Evolutionary conservation across 2,113 vertebrate genomes (phyloP).

Genomic region (Sinocyclocheilus rhinocerous): DNA sequence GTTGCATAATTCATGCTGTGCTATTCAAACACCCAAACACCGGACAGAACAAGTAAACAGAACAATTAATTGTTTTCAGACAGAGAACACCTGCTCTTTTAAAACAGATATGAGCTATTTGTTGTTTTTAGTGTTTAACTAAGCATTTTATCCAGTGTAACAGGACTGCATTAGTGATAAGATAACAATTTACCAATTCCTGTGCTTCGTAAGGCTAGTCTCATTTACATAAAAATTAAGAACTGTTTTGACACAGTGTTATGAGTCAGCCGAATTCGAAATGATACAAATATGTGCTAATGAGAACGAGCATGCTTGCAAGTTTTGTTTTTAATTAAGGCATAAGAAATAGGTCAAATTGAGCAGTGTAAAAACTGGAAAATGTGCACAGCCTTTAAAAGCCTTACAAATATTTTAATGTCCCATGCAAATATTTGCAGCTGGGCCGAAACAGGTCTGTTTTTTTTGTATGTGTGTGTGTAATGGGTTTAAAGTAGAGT

Average conservation of each 20-base stretch:
- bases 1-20: background rate
- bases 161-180: background rate
- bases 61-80: slow-evolving; percentile 16
- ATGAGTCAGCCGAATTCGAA: background rate
- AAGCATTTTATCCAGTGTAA: background rate
- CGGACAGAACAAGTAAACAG: slow-evolving; percentile 9
- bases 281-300: slow-evolving; percentile 9
- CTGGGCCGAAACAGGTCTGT: background rate
- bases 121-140: background rate
- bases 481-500: background rate
- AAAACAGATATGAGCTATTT: background rate
- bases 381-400: slow-evolving; percentile 2
- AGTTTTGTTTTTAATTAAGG: slow-evolving; percentile 16
- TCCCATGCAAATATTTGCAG: slow-evolving; percentile 2
- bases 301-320: background rate
- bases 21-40: slow-evolving; percentile 21
- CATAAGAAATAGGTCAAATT: background rate
- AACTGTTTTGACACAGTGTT: slow-evolving; percentile 8
- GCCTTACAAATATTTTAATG: background rate
- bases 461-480: background rate
- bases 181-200: background rate
- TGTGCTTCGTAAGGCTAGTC: background rate
- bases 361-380: background rate
- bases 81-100: slow-evolving; percentile 20
- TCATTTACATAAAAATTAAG: background rate